A percentile compares a stretch with the other conserved stretches of the same genome.
Conservation (phyloP, 2,888 invertebrate species). For the Syrphus vitripennis region DNA sequence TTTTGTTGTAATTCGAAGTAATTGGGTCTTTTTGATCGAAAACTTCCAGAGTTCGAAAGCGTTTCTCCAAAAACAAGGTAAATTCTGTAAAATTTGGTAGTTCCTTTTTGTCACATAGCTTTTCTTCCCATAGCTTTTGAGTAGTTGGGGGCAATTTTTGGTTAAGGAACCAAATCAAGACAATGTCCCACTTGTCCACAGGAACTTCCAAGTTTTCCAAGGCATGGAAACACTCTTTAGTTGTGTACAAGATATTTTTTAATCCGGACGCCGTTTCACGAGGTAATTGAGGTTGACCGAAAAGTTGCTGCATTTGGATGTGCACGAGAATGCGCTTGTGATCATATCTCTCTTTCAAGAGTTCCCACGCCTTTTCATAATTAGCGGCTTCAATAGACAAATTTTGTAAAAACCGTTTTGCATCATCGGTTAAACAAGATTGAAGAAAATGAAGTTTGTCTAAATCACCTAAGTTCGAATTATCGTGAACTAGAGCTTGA, state of each 20-base stretch:
- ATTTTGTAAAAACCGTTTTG: background rate
- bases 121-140: background rate
- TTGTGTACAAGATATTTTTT: background rate
- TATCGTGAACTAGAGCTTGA: background rate
- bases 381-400: background rate
- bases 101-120: too few relatives aligned
- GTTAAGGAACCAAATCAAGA: too few relatives aligned
- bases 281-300: background rate
- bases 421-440: background rate
- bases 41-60: background rate
- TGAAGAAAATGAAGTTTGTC: background rate
- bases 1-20: background rate
- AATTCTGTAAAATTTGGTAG: background rate
- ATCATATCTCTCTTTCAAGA: background rate
- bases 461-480: background rate
- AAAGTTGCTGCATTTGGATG: slow-evolving; percentile 1
- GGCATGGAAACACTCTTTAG: background rate
- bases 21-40: background rate
- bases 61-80: background rate
- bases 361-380: background rate
- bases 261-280: background rate
- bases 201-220: background rate
- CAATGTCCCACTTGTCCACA: background rate
- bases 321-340: slow-evolving; percentile 16
- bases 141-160: background rate